These are phyloP conservation scores for Philopedon plagiatum DNA, from an alignment of 2,888 invertebrate genomes.

Conservation along the genomic window DNA sequence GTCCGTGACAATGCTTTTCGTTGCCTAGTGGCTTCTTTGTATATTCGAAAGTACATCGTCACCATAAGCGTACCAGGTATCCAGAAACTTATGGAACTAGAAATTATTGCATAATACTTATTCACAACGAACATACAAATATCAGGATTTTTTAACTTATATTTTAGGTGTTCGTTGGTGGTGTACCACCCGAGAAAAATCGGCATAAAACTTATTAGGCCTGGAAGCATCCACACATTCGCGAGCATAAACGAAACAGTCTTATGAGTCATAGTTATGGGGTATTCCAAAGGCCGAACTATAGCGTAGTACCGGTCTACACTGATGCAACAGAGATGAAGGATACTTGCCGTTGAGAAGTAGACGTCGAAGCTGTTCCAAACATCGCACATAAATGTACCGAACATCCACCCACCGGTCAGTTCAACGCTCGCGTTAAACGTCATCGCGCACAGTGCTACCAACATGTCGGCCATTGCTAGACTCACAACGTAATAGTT, in stretches of 20 bases:
- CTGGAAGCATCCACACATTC: slow-evolving; percentile 93
- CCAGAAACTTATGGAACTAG: slow-evolving; percentile 93
- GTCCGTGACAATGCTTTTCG: slow-evolving; percentile 86
- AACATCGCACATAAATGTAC: slow-evolving; percentile 91
- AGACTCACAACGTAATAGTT: slow-evolving; percentile 97
- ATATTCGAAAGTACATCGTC: slow-evolving; percentile 90
- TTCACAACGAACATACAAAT: slow-evolving; percentile 89
- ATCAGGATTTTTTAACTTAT: slow-evolving; percentile 77
- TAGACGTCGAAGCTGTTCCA: slow-evolving; percentile 96
- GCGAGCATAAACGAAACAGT: slow-evolving; percentile 87
- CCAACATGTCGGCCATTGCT: slow-evolving; percentile 94
- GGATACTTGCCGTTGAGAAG: slow-evolving; percentile 92
- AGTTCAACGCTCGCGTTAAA: slow-evolving; percentile 90
- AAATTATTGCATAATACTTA: slow-evolving; percentile 88
- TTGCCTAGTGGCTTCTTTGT: slow-evolving; percentile 86
- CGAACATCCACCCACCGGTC: slow-evolving; percentile 90
- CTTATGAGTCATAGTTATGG: slow-evolving; percentile 89
- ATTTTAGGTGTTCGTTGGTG: slow-evolving; percentile 73
- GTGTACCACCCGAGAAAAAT: slow-evolving; percentile 92
- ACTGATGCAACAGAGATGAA: slow-evolving; percentile 95
- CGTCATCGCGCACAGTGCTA: slow-evolving; percentile 93
- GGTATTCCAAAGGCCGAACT: slow-evolving; percentile 92
- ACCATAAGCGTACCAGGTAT: slow-evolving; percentile 94
- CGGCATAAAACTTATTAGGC: slow-evolving; percentile 92
- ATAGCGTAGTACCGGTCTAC: slow-evolving; percentile 92